Percentiles rank a stretch among this genome's conserved stretches.
Conservation (phyloP, 2,113 vertebrate genomes). For the Scomber colias region DNA sequence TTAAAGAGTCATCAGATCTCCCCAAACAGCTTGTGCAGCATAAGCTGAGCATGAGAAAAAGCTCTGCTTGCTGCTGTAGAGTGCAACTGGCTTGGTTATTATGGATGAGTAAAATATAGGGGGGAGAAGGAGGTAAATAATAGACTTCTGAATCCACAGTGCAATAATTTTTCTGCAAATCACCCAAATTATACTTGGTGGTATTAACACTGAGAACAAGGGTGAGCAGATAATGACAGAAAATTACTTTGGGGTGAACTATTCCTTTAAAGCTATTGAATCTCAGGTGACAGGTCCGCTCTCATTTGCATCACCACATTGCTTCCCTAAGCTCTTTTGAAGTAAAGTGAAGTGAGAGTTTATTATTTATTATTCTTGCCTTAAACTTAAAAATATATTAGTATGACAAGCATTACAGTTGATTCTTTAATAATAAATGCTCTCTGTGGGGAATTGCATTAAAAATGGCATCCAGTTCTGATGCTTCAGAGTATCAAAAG, state of each 20-base stretch:
- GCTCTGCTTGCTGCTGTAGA: slow-evolving; percentile 2
- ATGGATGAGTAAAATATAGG: slow-evolving; percentile 6
- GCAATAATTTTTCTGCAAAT: background rate
- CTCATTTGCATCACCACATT: slow-evolving; percentile 17
- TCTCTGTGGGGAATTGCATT: slow-evolving; percentile 21
- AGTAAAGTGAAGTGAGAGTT: slow-evolving; percentile 8
- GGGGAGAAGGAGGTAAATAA: slow-evolving; percentile 3
- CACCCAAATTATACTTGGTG: slow-evolving; percentile 2
- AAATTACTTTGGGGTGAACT: background rate
- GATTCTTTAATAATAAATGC: slow-evolving; percentile 43
- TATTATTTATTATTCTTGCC: slow-evolving; percentile 40
- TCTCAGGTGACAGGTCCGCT: slow-evolving; percentile 19
- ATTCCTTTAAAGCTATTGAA: slow-evolving; percentile 29
- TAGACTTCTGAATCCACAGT: background rate
- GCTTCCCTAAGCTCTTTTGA: background rate
- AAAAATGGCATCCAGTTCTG: slow-evolving; percentile 12
- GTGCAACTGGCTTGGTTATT: background rate
- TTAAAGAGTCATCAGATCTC: slow-evolving; percentile 21
- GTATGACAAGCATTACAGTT: slow-evolving; percentile 2
- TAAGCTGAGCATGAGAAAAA: slow-evolving; percentile 25
- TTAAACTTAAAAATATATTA: slow-evolving; percentile 19
- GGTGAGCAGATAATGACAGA: background rate
- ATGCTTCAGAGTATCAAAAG: slow-evolving; percentile 1
- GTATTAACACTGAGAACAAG: background rate
- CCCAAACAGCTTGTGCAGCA: background rate